phyloP scores from a whole-genome alignment of 2,113 vertebrate species.

The Thalassarche chlororhynchos region DNA sequence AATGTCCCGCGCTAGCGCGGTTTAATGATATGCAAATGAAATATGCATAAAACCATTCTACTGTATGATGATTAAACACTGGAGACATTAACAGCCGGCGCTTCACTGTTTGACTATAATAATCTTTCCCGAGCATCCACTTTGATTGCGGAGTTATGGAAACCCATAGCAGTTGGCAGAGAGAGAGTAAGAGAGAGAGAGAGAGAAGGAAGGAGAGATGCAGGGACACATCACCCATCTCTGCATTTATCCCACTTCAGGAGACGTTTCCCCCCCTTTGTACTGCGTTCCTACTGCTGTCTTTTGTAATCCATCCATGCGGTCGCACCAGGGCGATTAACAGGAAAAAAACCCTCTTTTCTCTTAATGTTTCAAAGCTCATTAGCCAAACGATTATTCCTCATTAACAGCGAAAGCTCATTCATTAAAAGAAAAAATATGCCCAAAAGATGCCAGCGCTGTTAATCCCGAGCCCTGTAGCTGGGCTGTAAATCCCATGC shows the following conservation, averaged over 20 bases:
- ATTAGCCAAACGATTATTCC: constrained; percentile 95
- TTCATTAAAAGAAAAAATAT: constrained; percentile 84
- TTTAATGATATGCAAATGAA: constrained; percentile 99
- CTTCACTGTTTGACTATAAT: constrained; percentile 79
- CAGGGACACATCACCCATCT: constrained; percentile 75
- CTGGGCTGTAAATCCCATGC: constrained; percentile 81
- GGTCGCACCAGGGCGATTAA: constrained; percentile 92
- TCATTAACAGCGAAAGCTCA: constrained; percentile 81
- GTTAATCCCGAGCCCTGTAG: constrained; percentile 78
- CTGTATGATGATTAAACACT: constrained; percentile 98
- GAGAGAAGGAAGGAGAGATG: constrained; percentile 62
- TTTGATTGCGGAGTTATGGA: constrained; percentile 82
- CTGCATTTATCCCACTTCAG: constrained; percentile 75
- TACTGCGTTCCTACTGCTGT: constrained; percentile 75
- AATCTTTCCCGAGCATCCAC: constrained; percentile 80
- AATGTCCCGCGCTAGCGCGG: constrained; percentile 82
- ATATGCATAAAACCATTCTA: constrained; percentile 99
- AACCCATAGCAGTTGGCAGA: constrained; percentile 78
- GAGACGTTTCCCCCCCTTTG: constrained; percentile 70
- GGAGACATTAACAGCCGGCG: constrained; percentile 92
- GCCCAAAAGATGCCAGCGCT: constrained; percentile 90
- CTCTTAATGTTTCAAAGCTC: constrained; percentile 93
- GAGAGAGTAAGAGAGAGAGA: constrained; percentile 23
- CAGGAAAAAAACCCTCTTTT: constrained; percentile 80
- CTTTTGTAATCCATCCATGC: constrained; percentile 98